phyloP scores from a whole-genome alignment of 35 echinoderm and acorn worm species.

The Ophiothrix spiculata region DNA sequence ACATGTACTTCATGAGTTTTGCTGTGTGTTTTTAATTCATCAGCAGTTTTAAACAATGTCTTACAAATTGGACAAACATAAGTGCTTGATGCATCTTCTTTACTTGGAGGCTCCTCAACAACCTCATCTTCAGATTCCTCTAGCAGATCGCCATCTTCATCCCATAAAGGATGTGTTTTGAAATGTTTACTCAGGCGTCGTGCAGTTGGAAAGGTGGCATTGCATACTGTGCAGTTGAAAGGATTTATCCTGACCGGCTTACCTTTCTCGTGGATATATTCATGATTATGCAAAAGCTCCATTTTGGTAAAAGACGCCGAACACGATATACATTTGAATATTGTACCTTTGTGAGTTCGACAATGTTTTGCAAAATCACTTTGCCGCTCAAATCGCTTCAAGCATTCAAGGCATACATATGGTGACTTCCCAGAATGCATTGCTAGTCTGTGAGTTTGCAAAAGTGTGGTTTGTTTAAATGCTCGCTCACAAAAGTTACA shows the following conservation, averaged over 20 bases:
- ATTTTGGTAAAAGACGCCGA: background rate
- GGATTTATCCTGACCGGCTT: too few species aligned
- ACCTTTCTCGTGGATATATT: background rate
- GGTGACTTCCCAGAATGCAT: background rate
- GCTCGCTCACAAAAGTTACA: background rate
- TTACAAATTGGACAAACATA: constrained; percentile 3
- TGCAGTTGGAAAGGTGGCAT: background rate
- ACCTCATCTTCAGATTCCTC: background rate
- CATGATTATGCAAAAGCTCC: background rate
- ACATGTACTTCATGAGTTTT: background rate
- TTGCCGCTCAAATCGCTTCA: background rate
- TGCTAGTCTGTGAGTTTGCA: background rate
- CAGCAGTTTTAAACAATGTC: background rate
- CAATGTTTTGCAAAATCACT: background rate
- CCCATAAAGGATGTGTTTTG: background rate
- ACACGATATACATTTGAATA: background rate
- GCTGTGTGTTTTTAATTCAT: background rate
- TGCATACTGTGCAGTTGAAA: background rate
- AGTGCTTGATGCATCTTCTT: background rate
- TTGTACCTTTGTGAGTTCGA: background rate
- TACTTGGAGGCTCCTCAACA: background rate
- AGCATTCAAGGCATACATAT: background rate
- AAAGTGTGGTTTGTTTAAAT: background rate
- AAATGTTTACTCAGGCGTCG: background rate
- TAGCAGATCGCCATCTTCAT: background rate